Percentiles rank a stretch among this genome's conserved stretches.
phyloP scores from a whole-genome alignment of 2,113 vertebrate genomes.

The Spea multiplicata region DNA sequence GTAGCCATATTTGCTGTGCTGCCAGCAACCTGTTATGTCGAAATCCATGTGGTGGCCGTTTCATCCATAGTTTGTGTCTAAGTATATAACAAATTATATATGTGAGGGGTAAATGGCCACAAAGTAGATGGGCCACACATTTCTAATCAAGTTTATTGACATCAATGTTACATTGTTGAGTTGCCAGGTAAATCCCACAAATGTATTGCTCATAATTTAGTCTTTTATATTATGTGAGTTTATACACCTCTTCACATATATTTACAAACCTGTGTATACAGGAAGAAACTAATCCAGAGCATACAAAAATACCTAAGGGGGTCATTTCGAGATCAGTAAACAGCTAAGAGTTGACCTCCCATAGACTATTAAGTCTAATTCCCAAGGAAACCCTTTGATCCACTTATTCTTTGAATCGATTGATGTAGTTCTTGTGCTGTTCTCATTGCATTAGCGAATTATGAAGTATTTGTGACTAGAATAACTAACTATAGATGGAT shows the following conservation, averaged over 20 bases:
- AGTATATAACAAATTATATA: no score
- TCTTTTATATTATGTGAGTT: neutral
- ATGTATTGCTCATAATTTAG: neutral
- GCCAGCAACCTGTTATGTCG: no score
- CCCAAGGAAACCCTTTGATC: conserved; percentile 39
- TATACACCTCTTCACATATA: conserved; percentile 26
- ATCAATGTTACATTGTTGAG: no score
- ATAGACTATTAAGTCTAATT: conserved; percentile 38
- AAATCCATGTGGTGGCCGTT: no score
- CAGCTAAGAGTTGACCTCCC: conserved; percentile 41
- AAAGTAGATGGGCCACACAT: no score
- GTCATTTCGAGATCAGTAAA: conserved; percentile 39
- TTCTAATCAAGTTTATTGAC: no score
- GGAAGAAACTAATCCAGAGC: conserved; percentile 28
- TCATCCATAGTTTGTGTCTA: no score
- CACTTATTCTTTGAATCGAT: conserved; percentile 41
- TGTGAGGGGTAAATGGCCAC: no score
- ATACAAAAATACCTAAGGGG: conserved; percentile 29
- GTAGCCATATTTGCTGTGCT: no score
- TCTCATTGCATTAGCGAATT: conserved; percentile 33
- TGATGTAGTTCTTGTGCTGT: conserved; percentile 27
- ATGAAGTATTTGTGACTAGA: conserved; percentile 33
- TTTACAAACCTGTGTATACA: conserved; percentile 10
- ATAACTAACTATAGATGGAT: conserved; percentile 22
- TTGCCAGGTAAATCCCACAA: neutral